Evolutionary conservation across 2,888 invertebrate species (phyloP).

Genomic region (Coelopa pilipes): DNA sequence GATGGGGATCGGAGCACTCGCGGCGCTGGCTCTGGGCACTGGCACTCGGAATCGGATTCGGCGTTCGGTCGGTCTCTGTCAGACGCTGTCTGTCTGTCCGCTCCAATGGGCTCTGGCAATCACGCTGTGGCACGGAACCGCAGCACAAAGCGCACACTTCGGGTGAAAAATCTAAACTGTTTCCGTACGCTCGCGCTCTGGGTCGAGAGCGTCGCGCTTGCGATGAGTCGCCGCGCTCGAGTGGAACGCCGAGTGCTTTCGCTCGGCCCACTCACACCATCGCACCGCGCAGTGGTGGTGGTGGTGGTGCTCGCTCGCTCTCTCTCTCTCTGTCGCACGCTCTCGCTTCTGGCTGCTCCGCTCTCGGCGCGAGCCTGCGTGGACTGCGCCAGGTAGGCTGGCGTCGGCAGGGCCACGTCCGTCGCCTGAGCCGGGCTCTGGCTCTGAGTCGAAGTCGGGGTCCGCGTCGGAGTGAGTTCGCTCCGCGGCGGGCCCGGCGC

Average conservation of each 20-base stretch:
- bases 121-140: conserved; percentile 60
- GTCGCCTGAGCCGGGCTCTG: too few relatives aligned
- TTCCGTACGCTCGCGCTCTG: conserved; percentile 37
- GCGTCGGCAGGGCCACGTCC: background rate
- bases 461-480: background rate
- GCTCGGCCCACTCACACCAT: conserved; percentile 36
- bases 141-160: conserved; percentile 62
- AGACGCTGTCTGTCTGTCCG: conserved; percentile 27
- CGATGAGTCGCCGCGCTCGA: conserved; percentile 39
- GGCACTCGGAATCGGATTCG: too few relatives aligned
- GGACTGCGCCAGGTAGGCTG: background rate
- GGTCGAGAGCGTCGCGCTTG: conserved; percentile 44
- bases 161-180: conserved; percentile 61
- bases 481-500: background rate
- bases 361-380: background rate
- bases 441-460: too few relatives aligned
- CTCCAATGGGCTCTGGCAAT: conserved; percentile 9
- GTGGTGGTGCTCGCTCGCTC: conserved; percentile 13
- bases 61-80: too few relatives aligned
- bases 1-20: conserved; percentile 19
- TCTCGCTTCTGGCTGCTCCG: background rate
- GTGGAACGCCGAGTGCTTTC: conserved; percentile 7
- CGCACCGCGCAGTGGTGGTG: conserved; percentile 20
- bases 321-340: too few relatives aligned
- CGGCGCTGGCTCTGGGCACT: conserved; percentile 17